These are phyloP conservation scores for Apocrypta bakeri DNA, from an alignment of 1,140 invertebrate genomes.

Conservation along the genomic window DNA sequence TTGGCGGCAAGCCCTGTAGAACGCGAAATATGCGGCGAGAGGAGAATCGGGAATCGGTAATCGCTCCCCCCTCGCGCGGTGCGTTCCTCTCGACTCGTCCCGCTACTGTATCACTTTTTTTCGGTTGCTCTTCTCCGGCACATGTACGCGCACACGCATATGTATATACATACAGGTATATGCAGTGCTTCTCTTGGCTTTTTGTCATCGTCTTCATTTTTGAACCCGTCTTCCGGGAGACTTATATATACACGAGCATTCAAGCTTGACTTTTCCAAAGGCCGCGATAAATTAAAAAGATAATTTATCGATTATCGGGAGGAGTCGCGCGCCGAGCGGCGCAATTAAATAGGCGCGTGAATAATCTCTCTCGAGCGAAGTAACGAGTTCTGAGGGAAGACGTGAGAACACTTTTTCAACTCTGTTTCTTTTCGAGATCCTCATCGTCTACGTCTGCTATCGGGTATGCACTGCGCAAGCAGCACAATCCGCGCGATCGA, in stretches of 20 bases:
- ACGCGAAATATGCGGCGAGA: constrained; percentile 65
- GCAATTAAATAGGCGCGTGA: constrained; percentile 43
- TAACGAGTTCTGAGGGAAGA: constrained; percentile 25
- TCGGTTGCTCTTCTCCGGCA: constrained; percentile 45
- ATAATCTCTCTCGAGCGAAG: constrained; percentile 29
- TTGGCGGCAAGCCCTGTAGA: constrained; percentile 55
- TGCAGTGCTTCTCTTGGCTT: too few relatives aligned
- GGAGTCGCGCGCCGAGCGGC: background rate
- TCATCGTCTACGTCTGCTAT: too few relatives aligned
- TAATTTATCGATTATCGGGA: constrained; percentile 53
- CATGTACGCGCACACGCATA: too few relatives aligned
- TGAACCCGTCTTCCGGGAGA: constrained; percentile 36
- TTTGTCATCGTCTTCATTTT: constrained; percentile 37
- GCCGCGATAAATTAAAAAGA: constrained; percentile 55
- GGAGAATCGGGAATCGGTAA: constrained; percentile 57
- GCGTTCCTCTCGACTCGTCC: constrained; percentile 39
- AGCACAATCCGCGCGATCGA: too few relatives aligned
- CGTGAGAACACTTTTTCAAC: constrained; percentile 7
- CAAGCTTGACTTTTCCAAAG: constrained; percentile 23
- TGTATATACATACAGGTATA: too few relatives aligned
- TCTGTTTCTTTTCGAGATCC: background rate
- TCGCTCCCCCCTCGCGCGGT: constrained; percentile 18
- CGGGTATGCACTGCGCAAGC: too few relatives aligned
- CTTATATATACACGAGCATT: background rate
- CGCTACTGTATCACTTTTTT: constrained; percentile 51